These are phyloP conservation scores for Stomatorhinus ivindoensis DNA, from an alignment of 2,113 vertebrate species.

Conservation along the genomic window DNA sequence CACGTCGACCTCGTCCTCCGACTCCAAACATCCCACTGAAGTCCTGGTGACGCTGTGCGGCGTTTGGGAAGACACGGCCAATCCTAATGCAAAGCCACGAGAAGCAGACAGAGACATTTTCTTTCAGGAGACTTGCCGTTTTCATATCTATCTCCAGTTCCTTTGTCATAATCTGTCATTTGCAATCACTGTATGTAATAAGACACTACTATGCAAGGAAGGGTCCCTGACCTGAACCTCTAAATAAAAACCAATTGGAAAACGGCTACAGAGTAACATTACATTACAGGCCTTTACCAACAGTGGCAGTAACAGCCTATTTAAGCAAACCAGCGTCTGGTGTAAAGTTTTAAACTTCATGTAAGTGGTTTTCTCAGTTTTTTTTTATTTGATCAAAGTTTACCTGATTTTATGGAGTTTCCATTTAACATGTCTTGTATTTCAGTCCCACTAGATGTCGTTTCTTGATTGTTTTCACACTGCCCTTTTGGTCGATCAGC, in stretches of 20 bases:
- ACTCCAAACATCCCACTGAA: slow-evolving; percentile 21
- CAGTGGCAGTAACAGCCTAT: neutral
- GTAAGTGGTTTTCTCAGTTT: neutral
- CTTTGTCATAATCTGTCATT: neutral
- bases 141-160: neutral
- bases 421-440: neutral
- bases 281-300: neutral
- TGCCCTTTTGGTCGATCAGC: neutral
- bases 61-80: neutral
- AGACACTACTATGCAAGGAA: neutral
- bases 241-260: neutral
- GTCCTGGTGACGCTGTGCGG: neutral
- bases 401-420: neutral
- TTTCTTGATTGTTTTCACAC: neutral
- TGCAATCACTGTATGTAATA: neutral
- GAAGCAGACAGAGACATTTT: neutral
- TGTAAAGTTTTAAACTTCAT: neutral
- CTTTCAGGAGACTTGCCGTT: neutral
- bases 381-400: neutral
- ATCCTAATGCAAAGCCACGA: neutral
- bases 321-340: neutral
- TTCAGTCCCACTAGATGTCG: neutral
- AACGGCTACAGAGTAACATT: neutral
- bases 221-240: neutral
- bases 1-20: slow-evolving; percentile 19